Evolutionary conservation across 2,888 invertebrate genomes (phyloP), one percentile per base, ranked within the genome.

Genomic region (Plusia festucae): DNA sequence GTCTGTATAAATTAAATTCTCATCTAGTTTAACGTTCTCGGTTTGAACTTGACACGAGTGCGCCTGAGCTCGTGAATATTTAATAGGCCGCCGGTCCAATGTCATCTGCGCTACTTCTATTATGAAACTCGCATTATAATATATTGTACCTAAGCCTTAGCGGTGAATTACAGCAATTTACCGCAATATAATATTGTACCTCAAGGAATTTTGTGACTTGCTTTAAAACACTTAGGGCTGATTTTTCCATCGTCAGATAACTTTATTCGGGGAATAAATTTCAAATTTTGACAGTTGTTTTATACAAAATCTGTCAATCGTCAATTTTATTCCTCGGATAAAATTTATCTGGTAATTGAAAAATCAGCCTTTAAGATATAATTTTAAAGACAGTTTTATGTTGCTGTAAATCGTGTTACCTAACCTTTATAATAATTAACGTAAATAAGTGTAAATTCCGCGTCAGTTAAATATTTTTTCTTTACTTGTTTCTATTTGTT

Each of bases 41-140:
- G 51, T 68, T 65, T 73, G 55, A 65, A 70, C 63, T 69, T 73
- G 65, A 73, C 59, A 70, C 57, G 71, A 68, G 59, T 53, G 58
- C 40, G 61, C 56, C 70, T 62, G 44, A 46, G 9, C 60, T 65
- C 60, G 52, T 76, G 70, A 70, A 76, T 76, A 74, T 78, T 78
- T 69, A 78, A 70, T 59, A 54, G 67, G 64, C 60, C 51, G 27
- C 30, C 64, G 55, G 53, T 18, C 53, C 54, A 72, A 68, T 71
- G 66, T 62, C 65, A 66, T 57, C 63, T 51, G 54, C 58, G 40
- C 32, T 57, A 55, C 62, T 49, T 53, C 32, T 30, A 54, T 59
- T 67, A 65, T 68, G 53, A 68, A 65, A 75, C 15, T 34, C 40
- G 52, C 40, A 24, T 11, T 52, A 22, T 20, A n/a, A n/a, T 20